Percentiles rank a stretch among this genome's conserved stretches.
Evolutionary conservation across 2,797 vertebrate species (phyloP).

Genomic region (Melanotaenia trifasciata): DNA sequence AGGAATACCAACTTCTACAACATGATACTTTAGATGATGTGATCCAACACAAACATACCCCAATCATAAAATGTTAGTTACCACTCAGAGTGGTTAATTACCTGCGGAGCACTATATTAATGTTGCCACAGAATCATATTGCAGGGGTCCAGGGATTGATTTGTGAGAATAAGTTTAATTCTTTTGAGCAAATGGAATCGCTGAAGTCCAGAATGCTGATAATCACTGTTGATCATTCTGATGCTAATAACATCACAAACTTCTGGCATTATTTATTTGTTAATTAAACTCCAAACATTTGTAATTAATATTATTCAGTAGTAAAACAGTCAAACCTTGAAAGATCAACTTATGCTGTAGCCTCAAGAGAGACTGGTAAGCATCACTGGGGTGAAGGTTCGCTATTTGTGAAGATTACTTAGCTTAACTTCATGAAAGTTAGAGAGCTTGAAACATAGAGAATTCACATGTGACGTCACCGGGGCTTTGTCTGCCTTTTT

Average conservation of each 20-base stretch:
- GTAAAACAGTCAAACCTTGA: too few relatives aligned
- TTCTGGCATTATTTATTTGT: too few relatives aligned
- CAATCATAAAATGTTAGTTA: slow-evolving; percentile 13
- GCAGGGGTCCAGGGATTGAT: slow-evolving; percentile 2
- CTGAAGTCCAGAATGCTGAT: slow-evolving; percentile 2
- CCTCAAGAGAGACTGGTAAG: too few relatives aligned
- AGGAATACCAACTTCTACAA: slow-evolving; percentile 25
- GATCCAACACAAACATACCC: neutral
- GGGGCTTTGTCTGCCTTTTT: neutral
- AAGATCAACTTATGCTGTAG: too few relatives aligned
- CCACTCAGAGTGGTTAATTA: slow-evolving; percentile 10
- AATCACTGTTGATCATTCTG: slow-evolving; percentile 7
- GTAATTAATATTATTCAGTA: too few relatives aligned
- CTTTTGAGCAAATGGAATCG: slow-evolving; percentile 13
- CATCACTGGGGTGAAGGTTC: too few relatives aligned
- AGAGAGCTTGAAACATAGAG: too few relatives aligned
- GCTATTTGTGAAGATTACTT: too few relatives aligned
- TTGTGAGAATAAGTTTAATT: slow-evolving; percentile 22
- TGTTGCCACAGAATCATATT: slow-evolving; percentile 1
- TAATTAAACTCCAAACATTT: too few relatives aligned
- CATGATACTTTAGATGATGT: slow-evolving; percentile 14
- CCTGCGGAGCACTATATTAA: slow-evolving; percentile 20
- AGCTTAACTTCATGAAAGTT: too few relatives aligned
- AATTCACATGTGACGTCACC: too few relatives aligned
- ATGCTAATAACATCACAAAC: slow-evolving; percentile 4